Base-by-base conservation (phyloP, 2,113 vertebrate species). In the Protomyctophum bolini region DNA sequence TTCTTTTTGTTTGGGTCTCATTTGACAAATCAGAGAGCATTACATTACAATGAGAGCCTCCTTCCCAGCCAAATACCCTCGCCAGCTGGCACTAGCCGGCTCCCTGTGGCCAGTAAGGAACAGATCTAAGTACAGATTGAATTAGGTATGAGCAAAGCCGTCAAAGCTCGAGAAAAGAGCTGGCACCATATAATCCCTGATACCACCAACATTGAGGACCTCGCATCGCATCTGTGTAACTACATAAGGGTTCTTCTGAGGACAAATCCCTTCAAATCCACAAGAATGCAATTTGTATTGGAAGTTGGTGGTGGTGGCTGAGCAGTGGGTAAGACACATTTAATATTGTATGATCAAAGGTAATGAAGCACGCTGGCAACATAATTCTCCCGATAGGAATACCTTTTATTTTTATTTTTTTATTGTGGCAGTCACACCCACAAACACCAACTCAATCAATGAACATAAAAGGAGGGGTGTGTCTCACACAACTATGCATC, bases 71-170 rank as follows among this genome's bases (percentile, higher is more conserved):
- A 73, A 73, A 81, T 58, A 75, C 60, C 61, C 52, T n/a, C 57
- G 33, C 46, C 51, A 74, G 76, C 62, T 58, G 75, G 75, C 49
- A 29, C 54, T 65, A 11, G 74, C 69, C 70, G 73, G 72, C 66
- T 85, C 74, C 63, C 72, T 67, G 68, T 73, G 79, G 76, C 33
- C 33, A 41, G 33, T 41, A 75, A 76, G 55, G 76, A 72, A 66
- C 66, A 76, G 68, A 87, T 85, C 63, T 78, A 54, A 87, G 85
- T 89, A 76, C 87, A 76, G 79, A 86, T 86, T 81, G 77, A 83
- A 81, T 88, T 76, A 76, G 70, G 58, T 79, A 78, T 62, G 72
- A 55, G 56, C 48, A 55, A 82, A 89, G 87, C 83, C 77, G 83
- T 89, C 76, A 79, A 58, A 47, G 67, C 63, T 66, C 29, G 57